phyloP scores from a whole-genome alignment of 2,797 vertebrate genomes.

The Sebastes itinus region DNA sequence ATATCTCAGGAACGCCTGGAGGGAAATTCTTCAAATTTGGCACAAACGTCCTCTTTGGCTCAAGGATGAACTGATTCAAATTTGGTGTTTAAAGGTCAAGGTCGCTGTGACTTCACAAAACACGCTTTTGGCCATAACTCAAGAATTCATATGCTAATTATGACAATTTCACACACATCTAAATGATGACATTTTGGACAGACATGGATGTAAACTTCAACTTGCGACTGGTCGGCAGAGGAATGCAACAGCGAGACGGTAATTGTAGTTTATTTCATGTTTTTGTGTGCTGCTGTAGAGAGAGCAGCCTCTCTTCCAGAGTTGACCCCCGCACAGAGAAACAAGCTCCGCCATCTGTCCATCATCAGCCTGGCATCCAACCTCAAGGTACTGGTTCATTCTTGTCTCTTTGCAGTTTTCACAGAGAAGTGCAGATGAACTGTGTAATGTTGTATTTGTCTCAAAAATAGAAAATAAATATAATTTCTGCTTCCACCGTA shows the following conservation, averaged over 20 bases:
- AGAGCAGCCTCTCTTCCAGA: slow-evolving; percentile 87
- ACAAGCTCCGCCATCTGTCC: slow-evolving; percentile 95
- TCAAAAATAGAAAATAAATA: slow-evolving; percentile 8
- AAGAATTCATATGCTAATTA: background rate
- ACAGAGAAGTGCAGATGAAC: slow-evolving; percentile 10
- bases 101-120: background rate
- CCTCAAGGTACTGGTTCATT: slow-evolving; percentile 86
- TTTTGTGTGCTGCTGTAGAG: slow-evolving; percentile 64
- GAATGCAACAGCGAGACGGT: background rate
- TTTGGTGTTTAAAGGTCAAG: background rate
- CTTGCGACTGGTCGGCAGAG: background rate
- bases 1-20: background rate
- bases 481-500: background rate
- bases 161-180: background rate
- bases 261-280: background rate
- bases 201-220: background rate
- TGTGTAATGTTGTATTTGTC: background rate
- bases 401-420: slow-evolving; percentile 3
- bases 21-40: background rate
- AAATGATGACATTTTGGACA: background rate
- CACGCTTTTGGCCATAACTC: accelerated
- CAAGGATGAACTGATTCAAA: background rate
- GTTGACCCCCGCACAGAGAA: slow-evolving; percentile 93
- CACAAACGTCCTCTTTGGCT: background rate
- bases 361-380: slow-evolving; percentile 97